Percentiles rank a stretch among this genome's conserved stretches.
These are phyloP conservation scores for Dynastes grantii DNA, from an alignment of 2,888 invertebrate genomes.

Conservation along the genomic window DNA sequence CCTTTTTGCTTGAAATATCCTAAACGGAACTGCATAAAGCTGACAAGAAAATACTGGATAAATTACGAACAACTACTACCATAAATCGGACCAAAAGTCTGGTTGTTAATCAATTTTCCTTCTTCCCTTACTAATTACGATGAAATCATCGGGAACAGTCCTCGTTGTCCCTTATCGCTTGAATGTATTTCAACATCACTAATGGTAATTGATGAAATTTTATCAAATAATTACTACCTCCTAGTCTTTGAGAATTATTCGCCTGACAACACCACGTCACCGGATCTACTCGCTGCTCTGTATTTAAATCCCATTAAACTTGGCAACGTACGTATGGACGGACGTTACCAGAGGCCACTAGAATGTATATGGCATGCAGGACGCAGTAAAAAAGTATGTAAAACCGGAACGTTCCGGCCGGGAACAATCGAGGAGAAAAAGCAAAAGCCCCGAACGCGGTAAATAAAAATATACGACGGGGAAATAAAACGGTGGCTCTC, in stretches of 20 bases:
- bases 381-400: neutral
- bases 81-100: too few species aligned
- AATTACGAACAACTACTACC: too few species aligned
- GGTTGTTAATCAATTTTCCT: neutral
- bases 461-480: slow-evolving; percentile 1
- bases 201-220: slow-evolving; percentile 41
- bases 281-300: neutral
- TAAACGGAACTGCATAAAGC: too few species aligned
- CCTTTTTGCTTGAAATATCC: too few species aligned
- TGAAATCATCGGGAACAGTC: neutral
- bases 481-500: neutral
- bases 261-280: neutral
- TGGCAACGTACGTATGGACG: neutral
- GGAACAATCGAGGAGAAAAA: neutral
- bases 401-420: neutral
- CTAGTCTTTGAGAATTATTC: neutral
- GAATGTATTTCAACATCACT: slow-evolving; percentile 7
- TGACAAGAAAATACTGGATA: too few species aligned
- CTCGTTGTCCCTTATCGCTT: neutral
- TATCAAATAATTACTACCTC: slow-evolving; percentile 33
- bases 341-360: neutral
- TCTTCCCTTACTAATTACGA: neutral
- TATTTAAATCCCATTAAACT: slow-evolving; percentile 13
- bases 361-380: neutral
- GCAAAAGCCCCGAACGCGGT: neutral